Evolutionary conservation across 2,113 vertebrate genomes (phyloP), one percentile per base, ranked within the genome.

Genomic region (Alouatta palliata): DNA sequence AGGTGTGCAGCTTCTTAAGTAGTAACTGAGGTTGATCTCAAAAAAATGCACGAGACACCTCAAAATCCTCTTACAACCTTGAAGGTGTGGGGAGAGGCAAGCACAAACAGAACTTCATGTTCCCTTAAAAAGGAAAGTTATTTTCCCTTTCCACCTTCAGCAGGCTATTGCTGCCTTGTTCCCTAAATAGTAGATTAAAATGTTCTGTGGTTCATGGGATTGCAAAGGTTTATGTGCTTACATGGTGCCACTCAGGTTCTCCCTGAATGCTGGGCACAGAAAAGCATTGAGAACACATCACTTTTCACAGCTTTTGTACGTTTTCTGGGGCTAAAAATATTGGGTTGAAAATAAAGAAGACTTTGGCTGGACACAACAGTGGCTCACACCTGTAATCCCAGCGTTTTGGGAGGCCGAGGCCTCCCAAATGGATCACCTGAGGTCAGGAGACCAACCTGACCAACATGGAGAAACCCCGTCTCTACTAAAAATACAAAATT

Each of bases 41-140:
- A 70, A 77, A 68, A 70, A 86, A 58, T 3, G 10, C 47, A 43
- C 32, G 54, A 66, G 14, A 14, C 10, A 68, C 47, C 17, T 82
- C 47, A n/a, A 47, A 20, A 56, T 61, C 56, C 43, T 85, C 71
- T 87, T 37, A 32, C 8, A 12, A 84, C 23, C 45, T 47, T 52
- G 80, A 70, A 91, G 17, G 9, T 52, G 1, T 76, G 49, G 81
- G 37, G 12, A 86, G 54, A 93, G 66, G 6, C 32, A 70, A 84
- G 56, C 10, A 88, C 92, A 70, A 47, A 49, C 17, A 73, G 52
- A 93, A 61, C 20, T 82, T 45, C 70, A 32, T 94, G 71, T 20
- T 32, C 13, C 88, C 71, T 47, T 91, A 85, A 52, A 73, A 96
- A 83, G 27, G 25, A 93, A 77, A 82, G 43, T 77, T 52, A 11